Base-by-base conservation (phyloP, 2,888 invertebrate genomes). In the Chelonus formosanus region DNA sequence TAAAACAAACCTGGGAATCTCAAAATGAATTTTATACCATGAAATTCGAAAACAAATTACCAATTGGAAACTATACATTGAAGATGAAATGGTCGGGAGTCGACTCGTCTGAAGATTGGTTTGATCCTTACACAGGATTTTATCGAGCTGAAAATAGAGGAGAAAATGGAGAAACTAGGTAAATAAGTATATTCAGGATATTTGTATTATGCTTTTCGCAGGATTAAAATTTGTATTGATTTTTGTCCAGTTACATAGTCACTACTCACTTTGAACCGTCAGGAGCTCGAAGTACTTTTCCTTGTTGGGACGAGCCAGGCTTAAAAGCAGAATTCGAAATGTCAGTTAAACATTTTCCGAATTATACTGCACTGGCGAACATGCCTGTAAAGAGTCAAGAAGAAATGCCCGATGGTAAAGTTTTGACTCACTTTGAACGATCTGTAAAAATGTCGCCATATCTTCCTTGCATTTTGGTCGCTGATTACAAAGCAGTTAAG, bases 381-480 rank as follows among this genome's bases (percentile, higher is more conserved):
- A 80, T 70, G 71, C 70, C 75, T 5, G 8, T 36, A 1, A n/a
- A 34, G 4, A 47, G 43, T 10, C 0, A 8, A 4, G 50, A 43
- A 32, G 56, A 60, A 35, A 54, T 64, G 6, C 48, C 36, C 5
- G 65, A 69, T 64, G 69, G 67, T 2, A 70, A 69, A 53, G 43
- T 67, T 6, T 64, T 70, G 44, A 74, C 72, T 4, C 54, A 8
- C 5, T 70, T 73, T 44, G 67, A 70, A 35, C 69, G 55, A 56
- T 89, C 89, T 0, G 83, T 87, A 0, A 82, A 86, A 8, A 93
- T 94, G 91, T 91, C 92, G 3, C 88, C 91, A 0, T 95, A 95
- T 78, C 86, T 95, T 31, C 85, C 93, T 4, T 94, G 94, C 0
- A 92, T 92, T 79, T 87, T 92, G 10, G 90, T 95, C n/a, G 86